Percentiles rank a stretch among this genome's conserved stretches.
phyloP scores from a whole-genome alignment of 2,888 invertebrate species.

The Loripinus fragilis region DNA sequence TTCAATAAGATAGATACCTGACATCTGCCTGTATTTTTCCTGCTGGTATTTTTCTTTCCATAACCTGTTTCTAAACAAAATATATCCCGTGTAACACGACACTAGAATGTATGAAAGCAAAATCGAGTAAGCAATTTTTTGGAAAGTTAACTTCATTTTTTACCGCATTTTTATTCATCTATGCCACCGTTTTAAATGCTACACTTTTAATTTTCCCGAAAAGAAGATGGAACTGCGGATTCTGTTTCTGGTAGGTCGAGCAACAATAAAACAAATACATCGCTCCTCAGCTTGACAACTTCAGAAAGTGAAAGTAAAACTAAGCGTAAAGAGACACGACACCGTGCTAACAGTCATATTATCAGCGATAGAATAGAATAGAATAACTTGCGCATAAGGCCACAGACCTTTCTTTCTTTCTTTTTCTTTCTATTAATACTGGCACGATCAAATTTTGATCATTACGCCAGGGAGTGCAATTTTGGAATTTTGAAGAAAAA shows the following conservation, averaged over 20 bases:
- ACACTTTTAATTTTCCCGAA: too few relatives aligned
- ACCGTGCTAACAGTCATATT: conserved; percentile 19
- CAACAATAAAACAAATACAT: neutral
- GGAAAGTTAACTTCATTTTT: conserved; percentile 63
- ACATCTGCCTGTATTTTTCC: conserved; percentile 54
- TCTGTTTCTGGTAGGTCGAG: neutral
- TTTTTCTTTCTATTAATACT: too few relatives aligned
- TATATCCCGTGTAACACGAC: conserved; percentile 77
- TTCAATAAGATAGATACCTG: too few relatives aligned
- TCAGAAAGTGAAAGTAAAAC: conserved; percentile 2
- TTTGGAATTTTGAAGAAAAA: too few relatives aligned
- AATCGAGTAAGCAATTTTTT: conserved; percentile 69
- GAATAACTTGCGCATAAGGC: too few relatives aligned
- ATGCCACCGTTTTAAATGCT: neutral
- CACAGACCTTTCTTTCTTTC: too few relatives aligned
- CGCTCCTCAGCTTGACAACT: neutral
- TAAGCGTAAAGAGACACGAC: neutral
- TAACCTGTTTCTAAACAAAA: conserved; percentile 64
- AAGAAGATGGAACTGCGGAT: too few relatives aligned
- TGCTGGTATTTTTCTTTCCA: conserved; percentile 47
- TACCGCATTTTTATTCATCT: neutral
- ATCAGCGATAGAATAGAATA: too few relatives aligned
- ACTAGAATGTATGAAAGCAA: conserved; percentile 74
- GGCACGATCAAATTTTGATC: too few relatives aligned
- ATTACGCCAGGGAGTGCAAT: too few relatives aligned